These are phyloP conservation scores for Ramazzottius varieornatus DNA, from an alignment of 2,888 invertebrate species.

Conservation along the genomic window DNA sequence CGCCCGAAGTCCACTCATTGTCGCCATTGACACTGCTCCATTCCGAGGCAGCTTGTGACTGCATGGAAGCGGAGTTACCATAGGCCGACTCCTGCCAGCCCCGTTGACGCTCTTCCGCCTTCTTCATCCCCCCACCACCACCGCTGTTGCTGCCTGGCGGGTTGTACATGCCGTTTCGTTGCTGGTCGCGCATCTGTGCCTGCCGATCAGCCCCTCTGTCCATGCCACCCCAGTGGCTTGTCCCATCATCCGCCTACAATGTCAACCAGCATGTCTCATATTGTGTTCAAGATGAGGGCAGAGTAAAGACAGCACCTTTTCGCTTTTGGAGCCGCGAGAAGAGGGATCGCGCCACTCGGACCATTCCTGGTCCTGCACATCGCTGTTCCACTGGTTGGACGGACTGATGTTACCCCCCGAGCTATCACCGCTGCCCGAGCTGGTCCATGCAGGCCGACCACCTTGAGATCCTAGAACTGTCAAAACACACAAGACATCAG, in stretches of 20 bases:
- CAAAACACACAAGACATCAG: too few relatives aligned
- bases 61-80: background rate
- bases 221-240: background rate
- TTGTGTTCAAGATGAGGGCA: too few relatives aligned
- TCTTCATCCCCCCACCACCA: too few relatives aligned
- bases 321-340: background rate
- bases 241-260: background rate
- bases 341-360: background rate
- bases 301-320: too few relatives aligned
- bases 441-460: background rate
- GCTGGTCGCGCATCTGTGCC: too few relatives aligned
- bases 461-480: background rate
- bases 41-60: background rate
- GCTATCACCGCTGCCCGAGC: background rate
- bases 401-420: slow-evolving; percentile 1
- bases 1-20: background rate
- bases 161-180: too few relatives aligned
- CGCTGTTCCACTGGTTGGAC: background rate
- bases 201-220: too few relatives aligned
- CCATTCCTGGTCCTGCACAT: background rate
- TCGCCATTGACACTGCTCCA: background rate
- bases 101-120: background rate
- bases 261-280: too few relatives aligned
- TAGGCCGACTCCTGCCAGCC: background rate
- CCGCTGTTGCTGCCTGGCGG: too few relatives aligned